Conservation (phyloP, 2,113 vertebrate genomes). For the Edolisoma coerulescens region DNA sequence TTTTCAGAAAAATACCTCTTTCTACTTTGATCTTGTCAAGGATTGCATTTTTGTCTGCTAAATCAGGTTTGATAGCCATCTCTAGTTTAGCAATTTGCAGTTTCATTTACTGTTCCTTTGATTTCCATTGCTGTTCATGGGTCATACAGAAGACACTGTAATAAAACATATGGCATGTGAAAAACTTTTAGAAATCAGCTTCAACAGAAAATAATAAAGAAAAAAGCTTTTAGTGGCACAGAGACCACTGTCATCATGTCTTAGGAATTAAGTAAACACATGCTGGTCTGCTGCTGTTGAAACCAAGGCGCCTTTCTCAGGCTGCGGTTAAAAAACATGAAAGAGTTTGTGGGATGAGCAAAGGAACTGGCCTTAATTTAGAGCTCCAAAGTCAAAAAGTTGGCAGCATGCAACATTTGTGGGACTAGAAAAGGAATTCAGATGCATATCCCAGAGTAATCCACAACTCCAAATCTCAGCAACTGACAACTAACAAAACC, state of each 20-base stretch:
- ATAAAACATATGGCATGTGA: slow-evolving; percentile 86
- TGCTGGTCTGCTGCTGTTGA: slow-evolving; percentile 96
- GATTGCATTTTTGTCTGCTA: slow-evolving; percentile 81
- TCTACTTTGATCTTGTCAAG: slow-evolving; percentile 84
- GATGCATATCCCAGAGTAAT: slow-evolving; percentile 89
- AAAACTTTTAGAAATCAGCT: slow-evolving; percentile 80
- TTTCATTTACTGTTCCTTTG: slow-evolving; percentile 81
- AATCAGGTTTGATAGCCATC: slow-evolving; percentile 77
- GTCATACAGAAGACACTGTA: slow-evolving; percentile 83
- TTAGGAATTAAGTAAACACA: slow-evolving; percentile 99
- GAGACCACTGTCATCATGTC: slow-evolving; percentile 96
- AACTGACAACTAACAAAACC: slow-evolving; percentile 83
- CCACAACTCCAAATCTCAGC: slow-evolving; percentile 85
- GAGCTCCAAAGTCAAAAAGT: slow-evolving; percentile 86
- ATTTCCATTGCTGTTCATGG: slow-evolving; percentile 78
- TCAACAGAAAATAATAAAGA: slow-evolving; percentile 85
- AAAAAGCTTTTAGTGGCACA: slow-evolving; percentile 86
- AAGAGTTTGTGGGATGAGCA: slow-evolving; percentile 96
- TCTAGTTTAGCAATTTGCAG: slow-evolving; percentile 85
- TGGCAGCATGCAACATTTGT: slow-evolving; percentile 86
- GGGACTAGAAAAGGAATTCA: slow-evolving; percentile 90
- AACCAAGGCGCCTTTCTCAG: slow-evolving; percentile 96
- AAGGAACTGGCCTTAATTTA: slow-evolving; percentile 96
- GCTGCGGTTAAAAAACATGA: slow-evolving; percentile 96
- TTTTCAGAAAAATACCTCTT: slow-evolving; percentile 76